phyloP scores from a whole-genome alignment of 2,888 invertebrate genomes.

The Aporophyla lueneburgensis region DNA sequence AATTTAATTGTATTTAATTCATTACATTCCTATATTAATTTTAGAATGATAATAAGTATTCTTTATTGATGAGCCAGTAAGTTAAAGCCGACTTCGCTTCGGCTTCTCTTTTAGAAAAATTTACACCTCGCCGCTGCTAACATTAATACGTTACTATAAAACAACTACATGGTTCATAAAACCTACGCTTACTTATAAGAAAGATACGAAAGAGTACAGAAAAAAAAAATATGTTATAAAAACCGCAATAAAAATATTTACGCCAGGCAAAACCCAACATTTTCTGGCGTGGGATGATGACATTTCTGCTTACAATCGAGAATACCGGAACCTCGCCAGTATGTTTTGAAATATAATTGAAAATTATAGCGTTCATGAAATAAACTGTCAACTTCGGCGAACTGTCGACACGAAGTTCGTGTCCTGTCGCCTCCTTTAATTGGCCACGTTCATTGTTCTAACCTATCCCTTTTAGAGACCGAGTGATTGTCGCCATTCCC shows the following conservation, averaged over 20 bases:
- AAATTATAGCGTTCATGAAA: slow-evolving; percentile 82
- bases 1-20: no score
- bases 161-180: slow-evolving; percentile 35
- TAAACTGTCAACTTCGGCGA: slow-evolving; percentile 79
- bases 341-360: slow-evolving; percentile 81
- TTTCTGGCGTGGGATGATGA: slow-evolving; percentile 75
- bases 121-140: no score
- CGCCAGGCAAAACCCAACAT: slow-evolving; percentile 65
- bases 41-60: no score
- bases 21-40: no score
- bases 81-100: no score
- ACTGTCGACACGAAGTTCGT: slow-evolving; percentile 82
- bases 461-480: slow-evolving; percentile 76
- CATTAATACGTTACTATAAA: not conserved
- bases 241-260: slow-evolving; percentile 67
- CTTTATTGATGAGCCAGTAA: no score
- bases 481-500: slow-evolving; percentile 70
- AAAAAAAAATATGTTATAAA: slow-evolving; percentile 62
- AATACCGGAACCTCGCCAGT: slow-evolving; percentile 71
- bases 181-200: slow-evolving; percentile 16
- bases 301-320: slow-evolving; percentile 73
- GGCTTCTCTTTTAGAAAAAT: no score
- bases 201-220: slow-evolving; percentile 45
- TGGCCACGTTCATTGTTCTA: slow-evolving; percentile 82
- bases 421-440: slow-evolving; percentile 82